Base-by-base conservation (phyloP, 2,113 vertebrate genomes). In the Antennarius striatus region DNA sequence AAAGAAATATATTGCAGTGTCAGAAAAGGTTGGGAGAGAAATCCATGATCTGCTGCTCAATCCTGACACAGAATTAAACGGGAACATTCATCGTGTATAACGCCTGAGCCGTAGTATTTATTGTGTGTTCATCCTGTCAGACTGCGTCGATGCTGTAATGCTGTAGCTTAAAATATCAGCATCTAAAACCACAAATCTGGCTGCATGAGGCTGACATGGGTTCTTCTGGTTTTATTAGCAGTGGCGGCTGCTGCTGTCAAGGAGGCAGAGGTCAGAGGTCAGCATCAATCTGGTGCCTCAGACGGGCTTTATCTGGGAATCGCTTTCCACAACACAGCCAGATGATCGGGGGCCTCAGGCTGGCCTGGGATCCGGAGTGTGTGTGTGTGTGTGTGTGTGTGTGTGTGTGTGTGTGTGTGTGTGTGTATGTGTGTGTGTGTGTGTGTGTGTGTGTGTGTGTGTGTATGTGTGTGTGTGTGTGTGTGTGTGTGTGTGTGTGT, bases 271-370 rank as follows among this genome's bases (percentile, higher is more conserved):
- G 22, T 22, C 22, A 75, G 59, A 65, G 67, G 74, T 80, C 70
- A 61, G 50, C 55, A 12, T 68, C 61, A 63, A 63, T 81, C 56
- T 62, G 56, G 55, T 52, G 52, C 55, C 68, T 68, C 59, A 54
- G 59, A 50, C 2, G 8, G 55, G 63, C 59, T 61, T 74, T 71
- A 78, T 71, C 74, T 71, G 39, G 40, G 50, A 74, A 74, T 68
- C 58, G 68, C 70, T 61, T 69, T 61, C 70, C 53, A 53, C 62
- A 32, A 56, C 66, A 70, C 60, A 59, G 45, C 39, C 68, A 42
- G 63, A 50, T 29, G 42, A 71, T 78, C 67, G 56, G 80, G 80
- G 55, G 61, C 60, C 10, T 40, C 22, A 22, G 22, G 22, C 22
- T 22, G 22, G 22, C 22, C 22, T 2, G 22, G 22, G 22, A 22